Conservation (phyloP, 2,797 vertebrate species). For the Danio tinwini region DNA sequence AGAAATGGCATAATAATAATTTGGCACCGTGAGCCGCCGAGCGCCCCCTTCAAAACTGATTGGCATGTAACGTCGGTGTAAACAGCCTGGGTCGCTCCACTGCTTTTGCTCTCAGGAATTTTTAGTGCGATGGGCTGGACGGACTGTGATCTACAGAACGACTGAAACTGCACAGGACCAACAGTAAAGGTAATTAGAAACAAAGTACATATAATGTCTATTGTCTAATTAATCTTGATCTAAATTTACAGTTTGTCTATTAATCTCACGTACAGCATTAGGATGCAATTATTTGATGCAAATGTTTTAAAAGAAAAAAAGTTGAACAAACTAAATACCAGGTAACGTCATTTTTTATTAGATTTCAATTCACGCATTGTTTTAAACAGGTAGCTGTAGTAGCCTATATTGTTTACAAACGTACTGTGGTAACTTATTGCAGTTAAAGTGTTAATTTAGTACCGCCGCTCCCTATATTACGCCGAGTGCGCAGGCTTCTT, state of each 20-base stretch:
- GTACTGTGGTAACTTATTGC: neutral
- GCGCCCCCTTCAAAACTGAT: neutral
- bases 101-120: neutral
- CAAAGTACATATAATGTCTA: neutral
- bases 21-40: neutral
- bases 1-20: too few species aligned
- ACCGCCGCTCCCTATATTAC: neutral
- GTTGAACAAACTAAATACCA: too few species aligned
- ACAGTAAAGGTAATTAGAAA: conserved; percentile 20
- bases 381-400: too few species aligned
- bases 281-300: too few species aligned
- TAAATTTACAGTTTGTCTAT: too few species aligned
- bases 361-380: too few species aligned
- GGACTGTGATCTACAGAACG: neutral
- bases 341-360: too few species aligned
- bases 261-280: too few species aligned
- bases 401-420: too few species aligned
- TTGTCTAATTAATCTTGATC: too few species aligned
- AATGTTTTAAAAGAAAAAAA: too few species aligned
- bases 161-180: neutral
- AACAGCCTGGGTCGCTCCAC: neutral
- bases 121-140: neutral
- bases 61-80: neutral
- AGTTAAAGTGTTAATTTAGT: neutral
- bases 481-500: neutral